A percentile compares a stretch with the other conserved stretches of the same genome.
Conservation (phyloP, 2,113 vertebrate species). For the Heliornis fulica region DNA sequence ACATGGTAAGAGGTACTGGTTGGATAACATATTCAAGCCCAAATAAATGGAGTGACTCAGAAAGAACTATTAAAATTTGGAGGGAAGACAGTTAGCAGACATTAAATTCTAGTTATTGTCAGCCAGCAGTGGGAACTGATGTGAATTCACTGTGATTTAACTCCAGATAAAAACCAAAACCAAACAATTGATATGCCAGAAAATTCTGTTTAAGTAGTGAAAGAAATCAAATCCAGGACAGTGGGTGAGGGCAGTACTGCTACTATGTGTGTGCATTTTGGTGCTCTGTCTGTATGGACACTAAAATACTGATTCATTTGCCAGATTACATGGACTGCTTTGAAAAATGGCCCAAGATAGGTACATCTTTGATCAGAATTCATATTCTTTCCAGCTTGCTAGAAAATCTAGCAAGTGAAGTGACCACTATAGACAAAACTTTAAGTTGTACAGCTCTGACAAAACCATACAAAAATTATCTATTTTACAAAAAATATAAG, state of each 20-base stretch:
- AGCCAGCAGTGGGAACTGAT: background rate
- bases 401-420: background rate
- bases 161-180: background rate
- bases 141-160: background rate
- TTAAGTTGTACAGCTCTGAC: accelerated
- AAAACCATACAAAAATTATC: too few relatives aligned
- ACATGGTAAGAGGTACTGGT: background rate
- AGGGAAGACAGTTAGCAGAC: background rate
- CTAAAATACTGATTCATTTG: background rate
- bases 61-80: background rate
- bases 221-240: background rate
- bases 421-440: background rate
- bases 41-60: background rate
- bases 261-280: accelerated
- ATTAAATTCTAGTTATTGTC: background rate
- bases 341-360: background rate
- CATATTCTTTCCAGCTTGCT: background rate
- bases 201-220: background rate
- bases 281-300: background rate
- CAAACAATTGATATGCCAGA: background rate
- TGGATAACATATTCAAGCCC: background rate
- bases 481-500: background rate
- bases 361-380: background rate
- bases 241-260: background rate
- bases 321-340: background rate